These are phyloP conservation scores for Tapirus terrestris DNA, from an alignment of 2,113 vertebrate species.

Conservation along the genomic window DNA sequence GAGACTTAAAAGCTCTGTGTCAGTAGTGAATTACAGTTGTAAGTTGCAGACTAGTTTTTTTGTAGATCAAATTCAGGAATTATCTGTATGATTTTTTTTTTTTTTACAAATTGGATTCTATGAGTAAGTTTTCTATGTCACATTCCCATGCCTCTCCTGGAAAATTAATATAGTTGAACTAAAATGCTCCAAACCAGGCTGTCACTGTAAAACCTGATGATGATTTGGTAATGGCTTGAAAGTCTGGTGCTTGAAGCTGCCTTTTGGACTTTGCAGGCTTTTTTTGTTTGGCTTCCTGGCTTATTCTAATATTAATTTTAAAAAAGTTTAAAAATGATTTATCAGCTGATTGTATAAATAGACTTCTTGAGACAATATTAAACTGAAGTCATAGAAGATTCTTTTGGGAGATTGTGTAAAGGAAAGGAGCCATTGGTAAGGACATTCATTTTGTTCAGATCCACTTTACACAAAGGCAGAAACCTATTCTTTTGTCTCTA, in stretches of 20 bases:
- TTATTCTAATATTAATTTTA: not conserved
- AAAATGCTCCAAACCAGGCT: not conserved
- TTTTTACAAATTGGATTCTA: not conserved
- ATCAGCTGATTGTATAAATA: not conserved
- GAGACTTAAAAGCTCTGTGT: not conserved
- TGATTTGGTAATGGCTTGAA: not conserved
- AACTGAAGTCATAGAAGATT: not conserved
- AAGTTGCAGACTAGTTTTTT: not conserved
- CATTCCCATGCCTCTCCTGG: not conserved
- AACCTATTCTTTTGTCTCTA: not conserved
- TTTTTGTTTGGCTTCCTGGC: not conserved
- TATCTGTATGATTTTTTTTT: not conserved
- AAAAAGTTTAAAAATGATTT: not conserved
- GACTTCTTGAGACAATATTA: not conserved
- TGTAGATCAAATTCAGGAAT: not conserved
- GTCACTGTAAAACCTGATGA: not conserved
- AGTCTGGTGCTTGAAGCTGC: not conserved
- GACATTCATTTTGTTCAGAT: constrained; percentile 28
- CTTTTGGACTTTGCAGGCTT: not conserved
- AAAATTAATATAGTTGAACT: not conserved
- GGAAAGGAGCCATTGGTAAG: not conserved
- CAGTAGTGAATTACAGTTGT: constrained; percentile 7
- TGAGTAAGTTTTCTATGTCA: constrained; percentile 12
- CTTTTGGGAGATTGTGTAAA: not conserved
- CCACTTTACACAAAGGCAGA: not conserved